Percentiles rank a stretch among this genome's conserved stretches.
These are phyloP conservation scores for Megaceryle maxima DNA, from an alignment of 2,113 vertebrate species.

Conservation along the genomic window DNA sequence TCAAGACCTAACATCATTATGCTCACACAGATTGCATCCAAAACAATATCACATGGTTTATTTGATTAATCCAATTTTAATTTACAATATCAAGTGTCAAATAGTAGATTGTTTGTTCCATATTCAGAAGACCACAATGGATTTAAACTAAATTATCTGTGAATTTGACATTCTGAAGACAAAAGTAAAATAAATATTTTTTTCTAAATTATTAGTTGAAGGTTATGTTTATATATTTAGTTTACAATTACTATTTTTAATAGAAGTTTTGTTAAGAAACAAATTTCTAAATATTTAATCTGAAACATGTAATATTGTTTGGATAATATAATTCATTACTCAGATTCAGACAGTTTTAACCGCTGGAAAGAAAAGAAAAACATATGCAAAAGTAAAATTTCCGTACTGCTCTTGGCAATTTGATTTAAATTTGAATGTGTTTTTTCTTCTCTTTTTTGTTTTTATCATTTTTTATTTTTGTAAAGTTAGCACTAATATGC, in stretches of 20 bases:
- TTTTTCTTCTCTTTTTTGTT: too few relatives aligned
- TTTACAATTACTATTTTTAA: neutral
- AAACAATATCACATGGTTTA: neutral
- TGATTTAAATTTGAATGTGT: fast-evolving
- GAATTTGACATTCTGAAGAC: neutral
- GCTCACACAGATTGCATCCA: neutral
- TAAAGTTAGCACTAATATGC: neutral
- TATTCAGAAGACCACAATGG: neutral
- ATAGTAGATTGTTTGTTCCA: neutral
- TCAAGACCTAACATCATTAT: neutral
- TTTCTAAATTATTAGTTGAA: neutral
- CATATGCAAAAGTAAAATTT: neutral
- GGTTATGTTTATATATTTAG: neutral
- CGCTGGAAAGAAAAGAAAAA: neutral
- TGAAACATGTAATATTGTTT: neutral
- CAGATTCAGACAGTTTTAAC: neutral
- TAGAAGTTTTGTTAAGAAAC: neutral
- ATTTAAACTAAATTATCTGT: neutral
- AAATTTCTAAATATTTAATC: neutral
- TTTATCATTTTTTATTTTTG: too few relatives aligned
- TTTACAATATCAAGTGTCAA: neutral
- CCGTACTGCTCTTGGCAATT: neutral
- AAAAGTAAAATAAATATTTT: neutral
- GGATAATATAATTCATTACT: neutral
- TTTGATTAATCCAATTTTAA: neutral